These are phyloP conservation scores for Procambarus clarkii DNA, from an alignment of 1,140 invertebrate genomes.

Conservation along the genomic window DNA sequence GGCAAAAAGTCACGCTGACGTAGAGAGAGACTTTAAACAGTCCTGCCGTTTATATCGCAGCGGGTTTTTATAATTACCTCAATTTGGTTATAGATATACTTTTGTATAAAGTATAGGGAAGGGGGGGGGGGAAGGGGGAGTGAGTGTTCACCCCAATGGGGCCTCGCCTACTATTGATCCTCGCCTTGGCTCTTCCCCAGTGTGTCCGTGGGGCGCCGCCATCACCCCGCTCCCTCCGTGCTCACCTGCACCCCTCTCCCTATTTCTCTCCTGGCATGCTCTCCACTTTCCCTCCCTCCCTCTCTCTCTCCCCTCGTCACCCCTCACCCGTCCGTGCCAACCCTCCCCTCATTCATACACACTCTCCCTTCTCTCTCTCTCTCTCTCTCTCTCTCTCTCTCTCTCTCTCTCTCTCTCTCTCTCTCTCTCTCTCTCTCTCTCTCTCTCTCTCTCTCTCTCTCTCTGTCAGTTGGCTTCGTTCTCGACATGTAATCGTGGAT, in stretches of 20 bases:
- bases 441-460: too few species aligned
- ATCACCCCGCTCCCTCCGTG: not conserved
- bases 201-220: not conserved
- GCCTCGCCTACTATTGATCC: slow-evolving; percentile 7
- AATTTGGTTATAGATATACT: too few species aligned
- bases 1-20: too few species aligned
- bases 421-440: too few species aligned
- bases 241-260: not conserved
- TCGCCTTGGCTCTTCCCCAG: not conserved
- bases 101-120: not conserved
- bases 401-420: not conserved
- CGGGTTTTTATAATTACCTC: too few species aligned
- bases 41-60: too few species aligned
- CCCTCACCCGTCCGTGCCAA: not conserved
- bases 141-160: not conserved
- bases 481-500: too few species aligned
- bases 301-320: not conserved
- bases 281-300: not conserved
- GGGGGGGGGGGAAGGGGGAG: not conserved
- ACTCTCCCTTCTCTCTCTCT: not conserved
- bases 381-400: not conserved
- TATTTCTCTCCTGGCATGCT: not conserved
- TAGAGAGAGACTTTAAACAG: too few species aligned
- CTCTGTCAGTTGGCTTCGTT: too few species aligned
- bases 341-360: not conserved